Evolutionary conservation across 1,140 invertebrate genomes (phyloP), one percentile per base, ranked within the genome.

Genomic region (Cotesia typhae): DNA sequence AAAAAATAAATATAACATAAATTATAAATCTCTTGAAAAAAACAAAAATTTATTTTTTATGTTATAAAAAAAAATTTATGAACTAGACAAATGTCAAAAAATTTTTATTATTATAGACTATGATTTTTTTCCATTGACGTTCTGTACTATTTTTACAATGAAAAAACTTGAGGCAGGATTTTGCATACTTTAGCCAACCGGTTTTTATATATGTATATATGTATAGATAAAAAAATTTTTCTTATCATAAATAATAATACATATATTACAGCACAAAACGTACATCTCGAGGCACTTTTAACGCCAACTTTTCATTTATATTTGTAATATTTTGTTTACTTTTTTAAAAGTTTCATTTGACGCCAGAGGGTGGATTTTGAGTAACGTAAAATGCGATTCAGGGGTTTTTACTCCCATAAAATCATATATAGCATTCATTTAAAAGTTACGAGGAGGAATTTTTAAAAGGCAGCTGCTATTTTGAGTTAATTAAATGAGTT

Each of bases 301-400:
- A 61, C 60, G 60, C 60, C 17, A 61, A 37, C 60, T 12, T 61
- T 61, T 61, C 41, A 47, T 47, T 47, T 47, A 47, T 17, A 35
- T 37, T 28, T 61, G 60, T 35, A 4, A 12, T 61, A 28, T 61
- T 61, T 61, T 61, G 37, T 61, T 35, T 61, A 7, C 57, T 14
- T 14, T 2, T 59, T 20, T 47, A 47, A 47, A 61, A 61, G 9
- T 57, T 57, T 57, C n/a, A 57, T 57, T 57, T 14, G 5, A 57
- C 53, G n/a, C 14, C 17, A 14, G 68, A 28, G 68, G 55, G 68
- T 37, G 59, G 59, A 70, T 57, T 70, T 70, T 70, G 68, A 70
- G 68, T 70, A 70, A 70, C 68, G 57, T 47, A 57, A 70, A 70
- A 70, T 59, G 68, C 35, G 57, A 70, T 61, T 61, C 68, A 70